Percentiles rank a stretch among this genome's conserved stretches.
Conservation (phyloP, 2,113 vertebrate species). For the Clarias batrachus region DNA sequence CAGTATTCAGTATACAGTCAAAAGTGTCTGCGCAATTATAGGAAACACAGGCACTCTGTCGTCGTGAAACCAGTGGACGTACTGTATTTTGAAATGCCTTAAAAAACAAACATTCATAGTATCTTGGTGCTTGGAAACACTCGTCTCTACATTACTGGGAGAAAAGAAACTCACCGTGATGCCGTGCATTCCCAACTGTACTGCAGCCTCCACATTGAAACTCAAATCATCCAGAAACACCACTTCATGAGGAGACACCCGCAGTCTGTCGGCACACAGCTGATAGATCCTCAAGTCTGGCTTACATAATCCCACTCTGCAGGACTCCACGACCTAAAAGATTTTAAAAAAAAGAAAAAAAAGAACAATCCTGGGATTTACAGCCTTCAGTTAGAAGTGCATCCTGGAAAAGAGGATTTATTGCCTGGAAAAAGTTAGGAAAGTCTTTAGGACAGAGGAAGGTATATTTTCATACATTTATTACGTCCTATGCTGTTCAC, state of each 20-base stretch:
- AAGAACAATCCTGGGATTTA: neutral
- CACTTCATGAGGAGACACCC: constrained; percentile 70
- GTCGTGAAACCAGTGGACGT: too few species aligned
- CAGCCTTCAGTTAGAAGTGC: neutral
- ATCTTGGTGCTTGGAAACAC: neutral
- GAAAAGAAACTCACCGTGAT: constrained; percentile 69
- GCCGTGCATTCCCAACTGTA: constrained; percentile 74
- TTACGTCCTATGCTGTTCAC: too few species aligned
- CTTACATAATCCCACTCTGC: constrained; percentile 68
- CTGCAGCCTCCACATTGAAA: constrained; percentile 71
- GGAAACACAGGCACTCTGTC: too few species aligned
- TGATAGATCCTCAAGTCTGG: constrained; percentile 71
- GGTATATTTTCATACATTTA: too few species aligned
- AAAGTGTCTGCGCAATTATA: too few species aligned
- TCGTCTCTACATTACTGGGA: neutral
- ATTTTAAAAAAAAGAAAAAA: too few species aligned
- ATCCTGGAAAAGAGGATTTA: too few species aligned
- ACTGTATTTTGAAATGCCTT: too few species aligned
- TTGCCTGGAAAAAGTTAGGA: too few species aligned
- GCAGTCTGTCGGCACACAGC: constrained; percentile 71
- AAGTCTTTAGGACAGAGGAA: too few species aligned
- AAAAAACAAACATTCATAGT: neutral
- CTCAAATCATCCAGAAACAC: constrained; percentile 77
- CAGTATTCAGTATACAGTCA: too few species aligned
- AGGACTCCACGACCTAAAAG: constrained; percentile 75